Percentiles rank a stretch among this genome's conserved stretches.
Evolutionary conservation across 2,113 vertebrate species (phyloP).

Genomic region (Montifringilla adamsi): DNA sequence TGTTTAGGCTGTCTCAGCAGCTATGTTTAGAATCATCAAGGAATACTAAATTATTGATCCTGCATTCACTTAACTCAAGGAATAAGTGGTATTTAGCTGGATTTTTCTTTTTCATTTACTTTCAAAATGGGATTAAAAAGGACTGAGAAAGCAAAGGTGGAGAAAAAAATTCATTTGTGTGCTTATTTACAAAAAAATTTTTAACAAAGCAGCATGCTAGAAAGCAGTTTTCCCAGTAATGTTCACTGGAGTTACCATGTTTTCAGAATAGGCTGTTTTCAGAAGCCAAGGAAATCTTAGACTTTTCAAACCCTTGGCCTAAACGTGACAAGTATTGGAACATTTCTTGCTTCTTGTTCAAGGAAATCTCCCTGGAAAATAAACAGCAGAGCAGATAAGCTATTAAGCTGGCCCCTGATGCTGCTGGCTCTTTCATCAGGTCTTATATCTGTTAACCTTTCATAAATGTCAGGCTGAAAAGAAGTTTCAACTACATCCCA

Average conservation of each 20-base stretch:
- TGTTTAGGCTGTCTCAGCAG: background rate
- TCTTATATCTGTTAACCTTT: constrained; percentile 43
- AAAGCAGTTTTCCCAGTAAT: background rate
- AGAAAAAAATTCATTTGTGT: background rate
- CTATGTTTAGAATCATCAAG: background rate
- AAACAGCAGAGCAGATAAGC: constrained; percentile 22
- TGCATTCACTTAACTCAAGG: background rate
- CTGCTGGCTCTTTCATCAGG: constrained; percentile 27
- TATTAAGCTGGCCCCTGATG: background rate
- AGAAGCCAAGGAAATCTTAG: background rate
- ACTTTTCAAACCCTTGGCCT: constrained; percentile 12
- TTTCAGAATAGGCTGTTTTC: background rate
- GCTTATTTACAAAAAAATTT: background rate
- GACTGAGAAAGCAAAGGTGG: background rate
- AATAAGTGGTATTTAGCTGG: background rate
- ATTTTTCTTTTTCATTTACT: constrained; percentile 35
- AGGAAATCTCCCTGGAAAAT: constrained; percentile 42
- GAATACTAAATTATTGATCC: constrained; percentile 1
- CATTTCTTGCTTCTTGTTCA: constrained; percentile 16
- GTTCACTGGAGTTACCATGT: background rate
- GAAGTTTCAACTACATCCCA: background rate
- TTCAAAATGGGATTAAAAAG: constrained; percentile 33
- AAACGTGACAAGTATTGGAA: constrained; percentile 1
- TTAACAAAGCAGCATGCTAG: background rate
- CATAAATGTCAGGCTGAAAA: constrained; percentile 35